Evolutionary conservation across 2,113 vertebrate species (phyloP).

Genomic region (Bambusicola thoracicus): DNA sequence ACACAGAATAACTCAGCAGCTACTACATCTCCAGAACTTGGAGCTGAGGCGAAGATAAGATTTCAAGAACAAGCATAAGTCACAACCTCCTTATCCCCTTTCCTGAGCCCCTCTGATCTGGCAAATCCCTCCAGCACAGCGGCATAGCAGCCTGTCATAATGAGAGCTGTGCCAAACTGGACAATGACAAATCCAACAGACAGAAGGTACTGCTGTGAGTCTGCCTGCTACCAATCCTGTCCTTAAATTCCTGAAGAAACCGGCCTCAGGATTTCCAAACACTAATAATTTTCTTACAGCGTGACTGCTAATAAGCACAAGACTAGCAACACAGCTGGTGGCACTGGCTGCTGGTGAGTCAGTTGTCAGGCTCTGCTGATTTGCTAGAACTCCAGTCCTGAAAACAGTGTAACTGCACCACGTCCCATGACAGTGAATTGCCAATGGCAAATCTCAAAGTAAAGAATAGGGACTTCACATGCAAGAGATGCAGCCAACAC

Average conservation of each 20-base stretch:
- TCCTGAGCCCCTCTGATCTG: background rate
- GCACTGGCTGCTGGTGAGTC: background rate
- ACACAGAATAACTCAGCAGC: background rate
- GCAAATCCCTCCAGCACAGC: background rate
- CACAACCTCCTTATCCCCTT: background rate
- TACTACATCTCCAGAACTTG: background rate
- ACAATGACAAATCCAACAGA: background rate
- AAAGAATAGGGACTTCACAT: background rate
- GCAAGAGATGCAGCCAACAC: background rate
- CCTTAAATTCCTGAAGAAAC: background rate
- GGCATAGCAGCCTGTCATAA: conserved; percentile 7
- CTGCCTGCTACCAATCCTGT: background rate
- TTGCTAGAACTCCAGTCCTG: background rate
- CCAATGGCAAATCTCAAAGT: background rate
- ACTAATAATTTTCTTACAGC: background rate
- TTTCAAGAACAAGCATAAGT: background rate
- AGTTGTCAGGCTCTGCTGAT: background rate
- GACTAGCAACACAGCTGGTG: background rate
- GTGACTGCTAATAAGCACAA: background rate
- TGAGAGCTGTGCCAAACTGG: background rate
- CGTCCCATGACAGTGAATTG: background rate
- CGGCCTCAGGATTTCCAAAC: background rate
- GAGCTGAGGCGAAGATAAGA: background rate
- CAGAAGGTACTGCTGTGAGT: background rate
- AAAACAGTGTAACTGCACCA: background rate